Base-by-base conservation (phyloP, 2,888 invertebrate genomes). In the Baronia brevicornis region DNA sequence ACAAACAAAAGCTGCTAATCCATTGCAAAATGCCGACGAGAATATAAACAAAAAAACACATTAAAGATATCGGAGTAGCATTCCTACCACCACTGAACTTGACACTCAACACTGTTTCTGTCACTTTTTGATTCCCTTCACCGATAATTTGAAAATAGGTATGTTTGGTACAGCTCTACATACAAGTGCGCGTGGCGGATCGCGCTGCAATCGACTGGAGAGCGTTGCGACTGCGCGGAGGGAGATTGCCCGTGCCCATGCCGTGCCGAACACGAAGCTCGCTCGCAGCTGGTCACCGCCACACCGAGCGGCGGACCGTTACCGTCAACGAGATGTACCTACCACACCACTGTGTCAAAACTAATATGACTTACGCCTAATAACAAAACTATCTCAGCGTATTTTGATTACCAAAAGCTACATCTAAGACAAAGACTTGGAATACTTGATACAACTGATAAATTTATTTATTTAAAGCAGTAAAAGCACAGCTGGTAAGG, bases 121-220 rank as follows among this genome's bases (percentile, higher is more conserved):
- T 59, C 61, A 69, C 65, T 57, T 50, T 51, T 48, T 40, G 46
- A 54, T 51, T 46, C 53, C 54, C 54, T 53, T 56, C 53, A 51
- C 48, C 41, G 47, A 48, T 44, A 51, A 44, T 54, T 54, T 60
- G 58, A 39, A 36, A 36, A 62, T 69, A 67, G 61, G 60, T 10
- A 17, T 17, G 17, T 20, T 33, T 56, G 60, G 48, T 46, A 41
- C 43, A 26, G 57, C 65, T 54, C 51, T 38, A 41, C 41, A 46
- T 40, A 65, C 51, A 63, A 57, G 78, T 78, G 78, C 77, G 78
- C 78, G 64, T 75, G 56, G 57, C 61, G 54, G 61, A 59, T 71
- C 78, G 78, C 73, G 66, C 72, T 58, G 58, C 47, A 55, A 51
- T 55, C 63, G 70, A 80, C 79, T 80, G 73, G 55, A 36, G 38